phyloP scores from a whole-genome alignment of 1,140 invertebrate species.

The Helicoverpa armigera region DNA sequence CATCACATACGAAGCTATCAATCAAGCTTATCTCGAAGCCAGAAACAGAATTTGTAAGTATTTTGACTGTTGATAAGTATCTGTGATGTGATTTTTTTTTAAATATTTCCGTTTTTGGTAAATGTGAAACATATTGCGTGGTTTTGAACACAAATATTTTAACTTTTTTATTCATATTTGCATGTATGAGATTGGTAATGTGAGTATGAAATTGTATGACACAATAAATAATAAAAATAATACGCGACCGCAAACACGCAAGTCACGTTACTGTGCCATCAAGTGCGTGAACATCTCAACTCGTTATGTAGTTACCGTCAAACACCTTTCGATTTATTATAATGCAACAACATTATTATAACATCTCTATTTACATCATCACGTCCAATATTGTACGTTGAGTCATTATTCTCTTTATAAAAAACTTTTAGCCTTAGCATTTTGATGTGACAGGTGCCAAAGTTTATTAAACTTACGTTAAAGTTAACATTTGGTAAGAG shows the following conservation, averaged over 20 bases:
- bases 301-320: not conserved
- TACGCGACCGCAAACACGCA: slow-evolving; percentile 4
- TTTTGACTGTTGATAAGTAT: not conserved
- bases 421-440: not conserved
- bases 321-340: slow-evolving; percentile 20
- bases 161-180: too few relatives aligned
- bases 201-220: not conserved
- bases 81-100: not conserved
- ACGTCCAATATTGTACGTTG: slow-evolving; percentile 1
- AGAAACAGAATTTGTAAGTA: slow-evolving; percentile 94
- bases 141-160: not conserved
- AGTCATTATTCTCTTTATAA: not conserved
- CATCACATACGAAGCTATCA: slow-evolving; percentile 96
- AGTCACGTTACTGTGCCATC: slow-evolving; percentile 23
- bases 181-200: not conserved
- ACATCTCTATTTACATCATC: slow-evolving; percentile 28
- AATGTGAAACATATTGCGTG: not conserved
- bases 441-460: slow-evolving; percentile 17
- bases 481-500: not conserved
- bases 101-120: not conserved
- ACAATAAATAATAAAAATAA: slow-evolving; percentile 3
- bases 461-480: slow-evolving; percentile 13
- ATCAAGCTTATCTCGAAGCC: slow-evolving; percentile 95
- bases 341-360: slow-evolving; percentile 18
- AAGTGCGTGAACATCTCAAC: slow-evolving; percentile 16